phyloP scores from a whole-genome alignment of 2,797 vertebrate genomes.

The Melanogrammus aeglefinus region DNA sequence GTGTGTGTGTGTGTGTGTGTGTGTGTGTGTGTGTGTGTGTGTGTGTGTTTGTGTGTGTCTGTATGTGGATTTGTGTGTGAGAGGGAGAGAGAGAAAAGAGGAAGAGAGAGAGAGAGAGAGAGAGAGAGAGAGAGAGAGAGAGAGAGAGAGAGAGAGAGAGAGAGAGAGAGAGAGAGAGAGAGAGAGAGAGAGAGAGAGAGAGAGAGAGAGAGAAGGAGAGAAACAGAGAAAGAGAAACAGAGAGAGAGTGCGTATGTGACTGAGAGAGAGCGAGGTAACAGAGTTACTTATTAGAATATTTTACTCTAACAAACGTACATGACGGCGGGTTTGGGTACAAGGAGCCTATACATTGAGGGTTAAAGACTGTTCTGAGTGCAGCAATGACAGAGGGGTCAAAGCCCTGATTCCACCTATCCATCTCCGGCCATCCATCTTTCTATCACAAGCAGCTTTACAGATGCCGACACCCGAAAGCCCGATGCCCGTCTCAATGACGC shows the following conservation, averaged over 20 bases:
- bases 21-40: slow-evolving; percentile 27
- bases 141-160: too few relatives aligned
- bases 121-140: slow-evolving; percentile 4
- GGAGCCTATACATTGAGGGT: slow-evolving; percentile 47
- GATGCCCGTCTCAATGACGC: slow-evolving; percentile 66
- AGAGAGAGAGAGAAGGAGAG: too few relatives aligned
- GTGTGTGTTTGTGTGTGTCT: slow-evolving; percentile 21
- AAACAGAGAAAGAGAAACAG: not conserved
- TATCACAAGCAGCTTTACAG: slow-evolving; percentile 57
- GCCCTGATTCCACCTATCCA: slow-evolving; percentile 67
- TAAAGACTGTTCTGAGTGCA: slow-evolving; percentile 41
- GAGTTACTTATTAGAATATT: slow-evolving; percentile 20
- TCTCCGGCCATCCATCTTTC: slow-evolving; percentile 63
- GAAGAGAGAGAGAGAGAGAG: not conserved
- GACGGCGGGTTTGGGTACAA: slow-evolving; percentile 13
- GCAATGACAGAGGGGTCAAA: slow-evolving; percentile 87
- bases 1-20: not conserved
- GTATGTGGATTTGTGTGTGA: slow-evolving; percentile 17
- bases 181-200: too few relatives aligned
- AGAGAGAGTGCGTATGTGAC: not conserved
- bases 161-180: too few relatives aligned
- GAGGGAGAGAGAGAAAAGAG: not conserved
- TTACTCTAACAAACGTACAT: slow-evolving; percentile 25
- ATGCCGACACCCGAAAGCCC: slow-evolving; percentile 67
- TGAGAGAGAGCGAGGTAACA: not conserved